A percentile compares a stretch with the other conserved stretches of the same genome.
These are phyloP conservation scores for Hydrocynus forskahlii DNA, from an alignment of 2,797 vertebrate genomes.

Conservation along the genomic window DNA sequence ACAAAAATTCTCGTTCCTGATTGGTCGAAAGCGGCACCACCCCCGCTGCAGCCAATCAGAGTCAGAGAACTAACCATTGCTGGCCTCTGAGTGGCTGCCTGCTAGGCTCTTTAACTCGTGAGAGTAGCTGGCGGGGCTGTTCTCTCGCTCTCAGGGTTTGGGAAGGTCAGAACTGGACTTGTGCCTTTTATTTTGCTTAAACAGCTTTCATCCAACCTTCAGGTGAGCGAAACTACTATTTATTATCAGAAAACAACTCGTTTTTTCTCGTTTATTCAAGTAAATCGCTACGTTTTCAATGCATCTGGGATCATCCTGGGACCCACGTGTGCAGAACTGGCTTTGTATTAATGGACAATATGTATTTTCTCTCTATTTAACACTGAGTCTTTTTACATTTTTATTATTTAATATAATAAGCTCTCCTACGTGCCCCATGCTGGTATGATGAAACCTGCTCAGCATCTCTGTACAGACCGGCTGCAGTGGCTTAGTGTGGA, in stretches of 20 bases:
- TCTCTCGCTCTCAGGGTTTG: not conserved
- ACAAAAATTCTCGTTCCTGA: slow-evolving; percentile 7
- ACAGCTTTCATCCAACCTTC: not conserved
- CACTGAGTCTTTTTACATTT: not conserved
- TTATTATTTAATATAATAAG: not conserved
- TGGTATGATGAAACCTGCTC: not conserved
- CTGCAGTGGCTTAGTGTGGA: not conserved
- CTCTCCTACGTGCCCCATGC: not conserved
- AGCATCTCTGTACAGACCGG: not conserved
- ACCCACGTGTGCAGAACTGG: not conserved
- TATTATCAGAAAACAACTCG: not conserved
- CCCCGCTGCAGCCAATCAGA: slow-evolving; percentile 53
- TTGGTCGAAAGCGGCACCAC: slow-evolving; percentile 48
- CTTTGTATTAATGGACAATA: not conserved
- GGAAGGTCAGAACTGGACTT: slow-evolving; percentile 10
- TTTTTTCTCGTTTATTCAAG: not conserved
- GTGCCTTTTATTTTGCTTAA: not conserved
- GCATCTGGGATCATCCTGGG: not conserved
- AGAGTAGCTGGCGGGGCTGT: slow-evolving; percentile 11
- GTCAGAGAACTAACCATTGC: slow-evolving; percentile 20
- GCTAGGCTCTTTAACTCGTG: slow-evolving; percentile 42
- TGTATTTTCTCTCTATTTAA: not conserved
- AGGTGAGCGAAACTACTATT: slow-evolving; percentile 46
- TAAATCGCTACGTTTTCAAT: not conserved
- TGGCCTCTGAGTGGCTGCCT: slow-evolving; percentile 36